phyloP scores from a whole-genome alignment of 2,113 vertebrate species.

The Prunella fulvescens region DNA sequence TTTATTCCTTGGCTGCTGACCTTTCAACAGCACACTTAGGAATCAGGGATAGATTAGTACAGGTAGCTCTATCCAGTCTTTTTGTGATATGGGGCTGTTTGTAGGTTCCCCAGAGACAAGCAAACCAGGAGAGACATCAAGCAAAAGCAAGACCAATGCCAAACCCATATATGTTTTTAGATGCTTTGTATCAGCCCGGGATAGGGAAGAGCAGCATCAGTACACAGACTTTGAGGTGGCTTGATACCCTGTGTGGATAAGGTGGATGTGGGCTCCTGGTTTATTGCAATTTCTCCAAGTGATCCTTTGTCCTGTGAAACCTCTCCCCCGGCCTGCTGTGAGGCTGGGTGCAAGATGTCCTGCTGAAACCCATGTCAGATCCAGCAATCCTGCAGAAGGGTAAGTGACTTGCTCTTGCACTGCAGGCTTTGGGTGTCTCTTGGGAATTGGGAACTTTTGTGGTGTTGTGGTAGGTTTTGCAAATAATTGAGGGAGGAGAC shows the following conservation, averaged over 20 bases:
- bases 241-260: neutral
- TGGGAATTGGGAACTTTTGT: neutral
- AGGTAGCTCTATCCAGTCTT: neutral
- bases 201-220: neutral
- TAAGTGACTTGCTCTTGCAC: fast-evolving
- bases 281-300: neutral
- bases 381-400: neutral
- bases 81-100: neutral
- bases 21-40: neutral
- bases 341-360: neutral
- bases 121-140: neutral
- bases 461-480: neutral
- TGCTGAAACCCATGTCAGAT: neutral
- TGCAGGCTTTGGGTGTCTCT: neutral
- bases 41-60: neutral
- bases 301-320: neutral
- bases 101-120: neutral
- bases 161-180: neutral
- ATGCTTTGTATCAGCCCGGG: fast-evolving
- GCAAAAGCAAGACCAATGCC: neutral
- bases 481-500: neutral
- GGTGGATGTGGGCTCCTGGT: neutral
- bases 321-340: neutral
- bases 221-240: neutral
- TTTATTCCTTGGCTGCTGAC: neutral